Conservation (phyloP, 1,140 invertebrate genomes). For the Trichomalopsis sarcophagae region DNA sequence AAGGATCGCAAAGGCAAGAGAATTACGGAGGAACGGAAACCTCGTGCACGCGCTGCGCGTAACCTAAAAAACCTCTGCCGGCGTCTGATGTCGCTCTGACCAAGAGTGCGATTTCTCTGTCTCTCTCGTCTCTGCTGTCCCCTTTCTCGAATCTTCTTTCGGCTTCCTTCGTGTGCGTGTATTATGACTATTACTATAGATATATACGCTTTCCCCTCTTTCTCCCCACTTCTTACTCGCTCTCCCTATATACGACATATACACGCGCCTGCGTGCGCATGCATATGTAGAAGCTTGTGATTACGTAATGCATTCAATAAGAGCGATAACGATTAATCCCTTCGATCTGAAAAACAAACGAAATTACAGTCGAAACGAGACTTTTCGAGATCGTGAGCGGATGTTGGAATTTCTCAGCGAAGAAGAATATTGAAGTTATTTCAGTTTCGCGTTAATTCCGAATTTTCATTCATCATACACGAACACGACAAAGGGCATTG, state of each 20-base stretch:
- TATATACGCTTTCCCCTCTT: too few species aligned
- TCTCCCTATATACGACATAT: background rate
- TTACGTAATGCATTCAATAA: background rate
- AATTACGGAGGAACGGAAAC: background rate
- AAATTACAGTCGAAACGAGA: background rate
- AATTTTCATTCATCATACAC: too few species aligned
- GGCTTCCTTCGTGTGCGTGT: background rate
- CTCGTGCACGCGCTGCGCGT: constrained; percentile 27
- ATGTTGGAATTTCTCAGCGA: too few species aligned
- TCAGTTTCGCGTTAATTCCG: too few species aligned
- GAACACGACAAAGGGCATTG: too few species aligned
- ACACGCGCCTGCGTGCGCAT: background rate
- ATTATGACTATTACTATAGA: background rate
- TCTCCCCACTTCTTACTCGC: background rate
- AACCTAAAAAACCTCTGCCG: constrained; percentile 10
- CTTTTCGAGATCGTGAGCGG: background rate
- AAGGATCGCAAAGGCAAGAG: background rate
- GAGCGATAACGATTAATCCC: background rate
- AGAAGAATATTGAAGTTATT: too few species aligned
- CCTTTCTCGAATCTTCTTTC: constrained; percentile 41
- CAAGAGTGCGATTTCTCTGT: background rate
- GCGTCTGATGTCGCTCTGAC: background rate
- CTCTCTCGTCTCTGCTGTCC: background rate
- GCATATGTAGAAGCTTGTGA: background rate
- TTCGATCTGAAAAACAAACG: background rate